Conservation (phyloP, 2,888 invertebrate genomes). For the Pollenia labialis region DNA sequence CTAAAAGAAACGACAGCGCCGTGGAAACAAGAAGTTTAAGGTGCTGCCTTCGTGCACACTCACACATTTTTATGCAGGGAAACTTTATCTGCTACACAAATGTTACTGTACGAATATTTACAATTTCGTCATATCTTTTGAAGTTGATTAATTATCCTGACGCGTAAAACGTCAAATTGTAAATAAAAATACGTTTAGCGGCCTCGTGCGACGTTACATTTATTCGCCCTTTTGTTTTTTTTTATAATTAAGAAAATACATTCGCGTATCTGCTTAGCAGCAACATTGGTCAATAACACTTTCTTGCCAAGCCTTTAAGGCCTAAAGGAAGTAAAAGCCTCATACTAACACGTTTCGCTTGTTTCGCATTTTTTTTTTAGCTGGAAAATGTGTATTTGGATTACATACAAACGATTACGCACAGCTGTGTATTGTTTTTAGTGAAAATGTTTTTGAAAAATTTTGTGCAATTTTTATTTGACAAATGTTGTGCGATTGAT, state of each 20-base stretch:
- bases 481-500: conserved; percentile 61
- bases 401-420: conserved; percentile 12
- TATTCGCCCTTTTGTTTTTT: conserved; percentile 52
- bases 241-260: conserved; percentile 38
- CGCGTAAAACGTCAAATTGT: conserved; percentile 70
- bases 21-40: conserved; percentile 16
- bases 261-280: not conserved
- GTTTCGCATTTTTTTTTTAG: not conserved
- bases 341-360: not conserved
- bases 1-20: not conserved
- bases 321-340: conserved; percentile 9
- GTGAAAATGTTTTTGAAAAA: conserved; percentile 21
- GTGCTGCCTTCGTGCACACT: conserved; percentile 1
- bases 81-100: conserved; percentile 6
- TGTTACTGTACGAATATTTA: conserved; percentile 44
- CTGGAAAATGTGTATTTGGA: not conserved
- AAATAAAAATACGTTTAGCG: conserved; percentile 45
- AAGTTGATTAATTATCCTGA: conserved; percentile 80
- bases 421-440: conserved; percentile 60
- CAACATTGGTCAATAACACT: conserved; percentile 42
- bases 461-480: conserved; percentile 42
- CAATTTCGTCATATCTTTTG: conserved; percentile 79
- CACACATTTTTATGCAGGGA: not conserved
- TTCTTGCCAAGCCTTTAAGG: conserved; percentile 35
- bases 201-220: conserved; percentile 1